Percentiles rank a stretch among this genome's conserved stretches.
phyloP scores from a whole-genome alignment of 2,113 vertebrate species.

The Geococcyx californianus region DNA sequence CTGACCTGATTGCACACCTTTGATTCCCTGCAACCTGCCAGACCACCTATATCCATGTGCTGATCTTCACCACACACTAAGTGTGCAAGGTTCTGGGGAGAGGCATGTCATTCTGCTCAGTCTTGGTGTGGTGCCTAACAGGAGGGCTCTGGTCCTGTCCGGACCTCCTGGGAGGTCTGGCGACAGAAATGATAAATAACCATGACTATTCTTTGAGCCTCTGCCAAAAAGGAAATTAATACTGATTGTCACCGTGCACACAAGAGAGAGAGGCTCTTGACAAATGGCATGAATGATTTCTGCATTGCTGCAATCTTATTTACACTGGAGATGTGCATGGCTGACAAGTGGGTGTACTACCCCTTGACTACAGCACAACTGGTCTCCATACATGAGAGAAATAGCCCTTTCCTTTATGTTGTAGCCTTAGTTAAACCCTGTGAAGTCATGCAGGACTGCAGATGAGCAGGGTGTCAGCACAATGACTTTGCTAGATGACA shows the following conservation, averaged over 20 bases:
- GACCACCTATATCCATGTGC: not conserved
- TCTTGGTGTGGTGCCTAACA: not conserved
- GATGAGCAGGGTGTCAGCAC: not conserved
- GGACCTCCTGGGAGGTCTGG: not conserved
- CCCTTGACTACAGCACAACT: not conserved
- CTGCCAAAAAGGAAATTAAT: slow-evolving; percentile 34
- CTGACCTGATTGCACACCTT: not conserved
- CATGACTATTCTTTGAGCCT: not conserved
- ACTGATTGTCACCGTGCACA: not conserved
- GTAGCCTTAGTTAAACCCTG: not conserved
- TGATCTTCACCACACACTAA: not conserved
- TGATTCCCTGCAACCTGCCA: not conserved
- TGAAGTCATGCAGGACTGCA: not conserved
- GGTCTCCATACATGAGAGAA: not conserved
- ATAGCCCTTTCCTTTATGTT: not conserved
- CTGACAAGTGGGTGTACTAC: not conserved
- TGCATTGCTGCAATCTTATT: not conserved
- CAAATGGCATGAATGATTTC: not conserved
- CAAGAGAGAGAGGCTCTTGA: not conserved
- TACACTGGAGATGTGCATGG: not conserved
- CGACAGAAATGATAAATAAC: not conserved
- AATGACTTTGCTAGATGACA: not conserved
- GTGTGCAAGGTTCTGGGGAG: not conserved
- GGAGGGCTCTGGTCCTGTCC: not conserved
- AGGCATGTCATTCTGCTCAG: not conserved